Evolutionary conservation across 2,113 vertebrate species (phyloP).

Genomic region (Dascyllus trimaculatus): DNA sequence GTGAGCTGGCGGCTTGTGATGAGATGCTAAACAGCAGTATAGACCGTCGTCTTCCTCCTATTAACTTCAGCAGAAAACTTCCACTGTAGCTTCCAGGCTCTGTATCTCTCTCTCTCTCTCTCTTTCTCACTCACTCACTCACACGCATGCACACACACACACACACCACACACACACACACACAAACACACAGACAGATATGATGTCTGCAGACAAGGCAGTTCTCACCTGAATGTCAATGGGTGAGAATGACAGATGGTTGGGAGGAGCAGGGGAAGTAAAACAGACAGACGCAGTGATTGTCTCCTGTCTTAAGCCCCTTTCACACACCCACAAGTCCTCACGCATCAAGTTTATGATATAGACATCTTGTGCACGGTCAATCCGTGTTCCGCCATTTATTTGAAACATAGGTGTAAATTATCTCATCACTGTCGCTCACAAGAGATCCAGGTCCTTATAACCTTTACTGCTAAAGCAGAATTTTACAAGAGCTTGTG

Average conservation of each 20-base stretch:
- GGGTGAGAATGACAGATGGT: slow-evolving; percentile 57
- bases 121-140: background rate
- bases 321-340: background rate
- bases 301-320: slow-evolving; percentile 6
- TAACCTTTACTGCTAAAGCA: background rate
- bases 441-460: background rate
- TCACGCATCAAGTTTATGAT: slow-evolving; percentile 4
- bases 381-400: background rate
- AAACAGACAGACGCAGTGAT: slow-evolving; percentile 24
- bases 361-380: background rate
- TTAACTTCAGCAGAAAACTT: slow-evolving; percentile 23
- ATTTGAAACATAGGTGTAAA: background rate
- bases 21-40: slow-evolving; percentile 14
- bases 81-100: slow-evolving; percentile 1
- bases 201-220: slow-evolving; percentile 29
- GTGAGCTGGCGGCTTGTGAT: slow-evolving; percentile 10
- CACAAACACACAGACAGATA: slow-evolving; percentile 7
- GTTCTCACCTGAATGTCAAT: slow-evolving; percentile 68
- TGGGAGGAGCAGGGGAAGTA: slow-evolving; percentile 44
- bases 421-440: background rate
- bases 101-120: background rate
- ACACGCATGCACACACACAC: slow-evolving; percentile 13
- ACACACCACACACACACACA: background rate
- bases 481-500: slow-evolving; percentile 27
- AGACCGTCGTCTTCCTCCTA: slow-evolving; percentile 24